Base-by-base conservation (phyloP, 2,113 vertebrate species). In the Cariama cristata region DNA sequence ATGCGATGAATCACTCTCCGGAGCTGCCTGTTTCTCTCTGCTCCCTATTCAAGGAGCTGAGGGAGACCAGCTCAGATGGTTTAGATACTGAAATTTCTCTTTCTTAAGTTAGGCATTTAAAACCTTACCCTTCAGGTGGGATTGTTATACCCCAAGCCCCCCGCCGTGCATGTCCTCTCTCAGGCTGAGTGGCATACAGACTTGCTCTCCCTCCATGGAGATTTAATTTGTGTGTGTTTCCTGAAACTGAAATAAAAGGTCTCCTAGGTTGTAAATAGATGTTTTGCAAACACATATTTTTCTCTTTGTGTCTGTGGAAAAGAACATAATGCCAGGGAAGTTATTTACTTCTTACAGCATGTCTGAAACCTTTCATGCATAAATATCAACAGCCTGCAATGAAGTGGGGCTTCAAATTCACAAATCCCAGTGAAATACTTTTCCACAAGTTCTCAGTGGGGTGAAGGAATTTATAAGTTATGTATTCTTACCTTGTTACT, bases 201-300 rank as follows among this genome's bases (percentile, higher is more conserved):
- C 24, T 68, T 8, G 19, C n/a, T 68, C 40, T 83, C 30, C 38
- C 40, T 64, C 87, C 8, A 0, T 4, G 12, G 81, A 56, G 77
- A 45, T 58, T 63, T 44, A 30, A 38, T 52, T 56, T 44, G 23
- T 55, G 20, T 52, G 21, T 50, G 55, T 35, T 84, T 62, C 58
- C 91, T 63, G 63, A 60, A 53, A 62, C 58, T 26, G 44, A 84
- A 95, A 80, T 53, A 55, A 87, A 92, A 95, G 73, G 32, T 73
- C 38, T 79, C 56, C 42, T 4, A 67, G 81, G 77, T 81, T 87
- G 63, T 67, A 87, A 93, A 90, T 35, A 72, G 81, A 64, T 53
- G n/a, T 92, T 90, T 92, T 87, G 47, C 86, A 84, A 87, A 71
- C 64, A 47, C 21, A 12, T 75, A 35, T 86, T 79, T 86, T 87